These are phyloP conservation scores for Peromyscus leucopus DNA, from an alignment of 2,113 vertebrate species.

Conservation along the genomic window DNA sequence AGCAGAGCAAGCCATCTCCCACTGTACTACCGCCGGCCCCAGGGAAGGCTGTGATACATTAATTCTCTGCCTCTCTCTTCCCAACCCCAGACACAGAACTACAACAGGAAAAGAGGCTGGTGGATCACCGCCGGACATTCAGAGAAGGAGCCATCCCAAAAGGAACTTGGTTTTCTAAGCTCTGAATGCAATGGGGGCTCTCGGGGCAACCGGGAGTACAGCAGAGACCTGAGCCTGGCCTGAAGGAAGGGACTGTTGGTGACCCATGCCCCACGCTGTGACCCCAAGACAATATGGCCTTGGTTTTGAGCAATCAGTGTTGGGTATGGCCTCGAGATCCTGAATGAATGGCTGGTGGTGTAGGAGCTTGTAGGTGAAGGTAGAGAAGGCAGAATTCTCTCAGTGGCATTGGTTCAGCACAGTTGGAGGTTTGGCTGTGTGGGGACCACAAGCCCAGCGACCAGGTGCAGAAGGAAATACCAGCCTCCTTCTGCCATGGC, in stretches of 20 bases:
- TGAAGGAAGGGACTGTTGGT: background rate
- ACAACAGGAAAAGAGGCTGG: background rate
- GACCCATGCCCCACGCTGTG: background rate
- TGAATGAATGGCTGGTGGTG: background rate
- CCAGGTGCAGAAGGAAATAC: background rate
- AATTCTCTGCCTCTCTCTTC: background rate
- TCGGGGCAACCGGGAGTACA: no score
- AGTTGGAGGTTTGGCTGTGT: no score
- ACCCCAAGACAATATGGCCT: background rate
- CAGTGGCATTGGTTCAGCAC: background rate
- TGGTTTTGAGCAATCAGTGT: background rate
- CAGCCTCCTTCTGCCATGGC: background rate
- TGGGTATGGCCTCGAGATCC: no score
- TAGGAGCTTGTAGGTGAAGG: no score
- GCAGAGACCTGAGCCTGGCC: background rate
- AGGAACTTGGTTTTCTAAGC: background rate
- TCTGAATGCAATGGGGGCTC: background rate
- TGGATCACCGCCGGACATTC: fast-evolving
- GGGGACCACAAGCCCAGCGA: background rate
- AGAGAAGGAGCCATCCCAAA: no score
- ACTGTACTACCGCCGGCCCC: no score
- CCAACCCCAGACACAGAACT: background rate
- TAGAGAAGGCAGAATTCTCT: no score
- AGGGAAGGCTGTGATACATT: no score
- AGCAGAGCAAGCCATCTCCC: background rate